Percentiles rank a stretch among this genome's conserved stretches.
These are phyloP conservation scores for Brachypteracias leptosomus DNA, from an alignment of 2,113 vertebrate species.

Conservation along the genomic window DNA sequence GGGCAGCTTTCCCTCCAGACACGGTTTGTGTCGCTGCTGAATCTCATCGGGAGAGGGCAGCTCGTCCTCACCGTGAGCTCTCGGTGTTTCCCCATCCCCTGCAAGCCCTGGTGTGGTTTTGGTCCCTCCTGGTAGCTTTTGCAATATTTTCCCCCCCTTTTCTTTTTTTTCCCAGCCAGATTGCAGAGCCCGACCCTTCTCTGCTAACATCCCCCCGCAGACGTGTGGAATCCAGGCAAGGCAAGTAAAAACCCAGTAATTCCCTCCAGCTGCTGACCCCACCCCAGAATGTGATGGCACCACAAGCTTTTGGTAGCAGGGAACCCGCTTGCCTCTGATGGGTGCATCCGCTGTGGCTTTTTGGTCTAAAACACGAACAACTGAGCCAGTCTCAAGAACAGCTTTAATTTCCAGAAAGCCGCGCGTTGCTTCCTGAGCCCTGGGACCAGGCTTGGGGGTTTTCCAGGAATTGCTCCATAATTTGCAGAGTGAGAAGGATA, in stretches of 20 bases:
- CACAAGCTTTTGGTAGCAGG: neutral
- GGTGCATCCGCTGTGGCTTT: neutral
- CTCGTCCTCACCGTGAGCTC: neutral
- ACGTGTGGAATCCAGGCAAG: neutral
- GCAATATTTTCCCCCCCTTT: neutral
- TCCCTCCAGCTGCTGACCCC: neutral
- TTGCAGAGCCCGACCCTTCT: neutral
- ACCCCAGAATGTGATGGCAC: neutral
- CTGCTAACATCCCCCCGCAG: rapidly evolving
- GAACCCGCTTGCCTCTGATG: rapidly evolving
- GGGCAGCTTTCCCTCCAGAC: neutral
- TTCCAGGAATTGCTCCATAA: neutral
- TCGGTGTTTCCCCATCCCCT: rapidly evolving
- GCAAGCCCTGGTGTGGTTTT: rapidly evolving
- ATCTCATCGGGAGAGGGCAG: slow-evolving; percentile 8
- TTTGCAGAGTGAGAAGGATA: neutral
- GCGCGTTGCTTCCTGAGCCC: neutral
- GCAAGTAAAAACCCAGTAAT: neutral
- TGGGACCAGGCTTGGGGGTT: rapidly evolving
- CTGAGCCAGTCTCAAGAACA: neutral
- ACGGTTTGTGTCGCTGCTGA: rapidly evolving
- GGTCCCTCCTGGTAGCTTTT: neutral
- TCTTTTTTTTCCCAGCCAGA: rapidly evolving
- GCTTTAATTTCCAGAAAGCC: neutral
- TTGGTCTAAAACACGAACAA: neutral